Base-by-base conservation (phyloP, 2,113 vertebrate genomes). In the Paracanthobrama guichenoti region DNA sequence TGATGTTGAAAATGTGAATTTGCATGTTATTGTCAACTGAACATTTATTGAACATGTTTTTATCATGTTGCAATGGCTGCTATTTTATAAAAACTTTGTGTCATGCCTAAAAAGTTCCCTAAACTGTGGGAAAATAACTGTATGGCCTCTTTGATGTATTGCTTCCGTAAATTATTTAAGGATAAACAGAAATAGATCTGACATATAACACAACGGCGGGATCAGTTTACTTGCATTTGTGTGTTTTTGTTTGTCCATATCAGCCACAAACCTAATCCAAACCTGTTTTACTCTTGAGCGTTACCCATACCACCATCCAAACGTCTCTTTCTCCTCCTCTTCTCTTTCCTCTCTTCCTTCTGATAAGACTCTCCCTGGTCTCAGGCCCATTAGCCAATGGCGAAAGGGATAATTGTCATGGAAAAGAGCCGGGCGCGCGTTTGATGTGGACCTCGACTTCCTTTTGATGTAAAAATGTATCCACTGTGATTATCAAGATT, bases 401-500 rank as follows among this genome's bases (percentile, higher is more conserved):
- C 80, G 74, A 89, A 88, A 89, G 60, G 57, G 46, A 88, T 88
- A 86, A 91, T 92, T 90, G 87, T 87, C 82, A 79, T 88, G 64
- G 66, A 74, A 79, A 87, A 88, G 73, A 81, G 81, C 76, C 57
- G 71, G 60, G 69, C 72, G 20, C 42, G 79, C 4, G 79, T 92
- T 92, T 92, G 89, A 94, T 92, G 89, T 91, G 87, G 84, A 89
- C 55, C 71, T 64, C 59, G 85, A 84, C 73, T 86, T 91, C 78
- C 86, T 89, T 94, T 93, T 92, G 91, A 93, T 92, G 91, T 90
- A 84, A 88, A 91, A 92, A 91, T 86, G 60, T 81, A 90, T 92
- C 88, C 85, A n/a, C 84, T 87, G 88, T 85, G 60, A 88, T 92
- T 89, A 92, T 91, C 88, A 83, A 91, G 92, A 94, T 93, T 91